Conservation (phyloP, 2,888 invertebrate species). For the Netelia melanura region DNA sequence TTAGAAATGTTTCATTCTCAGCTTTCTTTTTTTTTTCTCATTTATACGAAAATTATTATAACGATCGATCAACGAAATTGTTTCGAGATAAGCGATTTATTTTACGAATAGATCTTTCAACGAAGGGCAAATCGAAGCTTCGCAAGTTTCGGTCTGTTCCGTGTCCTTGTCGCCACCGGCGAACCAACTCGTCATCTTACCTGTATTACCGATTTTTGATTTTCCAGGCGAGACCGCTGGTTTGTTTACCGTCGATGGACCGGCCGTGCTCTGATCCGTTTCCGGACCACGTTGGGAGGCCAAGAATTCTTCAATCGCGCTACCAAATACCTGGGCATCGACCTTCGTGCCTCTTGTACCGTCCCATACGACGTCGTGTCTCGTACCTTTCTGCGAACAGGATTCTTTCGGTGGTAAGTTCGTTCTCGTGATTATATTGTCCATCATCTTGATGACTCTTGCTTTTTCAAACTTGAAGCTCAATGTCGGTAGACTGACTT, state of each 20-base stretch:
- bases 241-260: slow-evolving; percentile 78
- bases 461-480: slow-evolving; percentile 88
- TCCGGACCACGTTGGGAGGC: slow-evolving; percentile 87
- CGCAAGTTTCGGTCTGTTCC: slow-evolving; percentile 89
- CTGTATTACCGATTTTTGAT: slow-evolving; percentile 74
- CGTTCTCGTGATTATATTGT: slow-evolving; percentile 79
- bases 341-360: slow-evolving; percentile 91
- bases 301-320: slow-evolving; percentile 93
- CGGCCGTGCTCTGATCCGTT: slow-evolving; percentile 76
- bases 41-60: not conserved
- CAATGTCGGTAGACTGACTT: slow-evolving; percentile 86
- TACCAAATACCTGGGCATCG: slow-evolving; percentile 91
- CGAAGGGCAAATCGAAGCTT: slow-evolving; percentile 93
- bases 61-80: too few relatives aligned
- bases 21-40: not conserved
- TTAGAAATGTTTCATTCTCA: not conserved
- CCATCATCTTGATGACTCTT: slow-evolving; percentile 85
- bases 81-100: not conserved
- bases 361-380: slow-evolving; percentile 90
- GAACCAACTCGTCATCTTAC: slow-evolving; percentile 82
- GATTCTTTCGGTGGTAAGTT: slow-evolving; percentile 73
- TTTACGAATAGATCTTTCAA: slow-evolving; percentile 92
- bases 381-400: slow-evolving; percentile 61
- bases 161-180: slow-evolving; percentile 88
- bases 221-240: slow-evolving; percentile 83